Base-by-base conservation (phyloP, 1,140 invertebrate species). In the Pogonomyrmex californicus region DNA sequence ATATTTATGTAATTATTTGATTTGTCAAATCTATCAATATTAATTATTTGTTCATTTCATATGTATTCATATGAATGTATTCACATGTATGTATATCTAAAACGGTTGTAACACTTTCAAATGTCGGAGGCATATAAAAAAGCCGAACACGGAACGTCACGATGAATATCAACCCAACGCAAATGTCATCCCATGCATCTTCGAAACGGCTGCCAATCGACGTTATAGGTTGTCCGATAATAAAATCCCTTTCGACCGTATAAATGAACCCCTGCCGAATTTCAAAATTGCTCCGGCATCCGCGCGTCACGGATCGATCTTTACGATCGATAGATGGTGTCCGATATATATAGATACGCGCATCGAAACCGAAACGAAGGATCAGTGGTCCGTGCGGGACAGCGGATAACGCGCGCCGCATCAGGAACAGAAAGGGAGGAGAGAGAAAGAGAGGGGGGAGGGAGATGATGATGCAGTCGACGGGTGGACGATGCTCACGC, bases 401-500 rank as follows among this genome's bases (percentile, higher is more conserved):
- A 82, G 87, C 36, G 68, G 33, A 49, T 81, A 58, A 75, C 78
- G 78, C 68, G 71, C 66, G 49, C 30, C 44, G 47, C 65, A 49
- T 0, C 44, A 38, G 54, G 56, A 1, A 14, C 10, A 41, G 73
- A 38, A 44, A 44, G 60, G 10, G 41, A 23, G 10, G 30, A 38
- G 49, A 4, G 62, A 2, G 56, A 60, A 60, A 10, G 36, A 9
- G 65, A 47, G 75, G 44, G 56, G 75, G 62, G 54, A 63, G 79
- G 66, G 77, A 77, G 75, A 87, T 85, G 73, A 68, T 83, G 79
- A 87, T 68, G 68, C 73, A 86, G 73, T 75, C 68, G 66, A 89
- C 60, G 88, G 77, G 58, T 79, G 79, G 78, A 71, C 76, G 65
- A 85, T 78, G 87, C 89, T 91, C 91, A 92, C 86, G 87, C 92